Evolutionary conservation across 2,113 vertebrate genomes (phyloP), one percentile per base, ranked within the genome.

Genomic region (Scatophagus argus): DNA sequence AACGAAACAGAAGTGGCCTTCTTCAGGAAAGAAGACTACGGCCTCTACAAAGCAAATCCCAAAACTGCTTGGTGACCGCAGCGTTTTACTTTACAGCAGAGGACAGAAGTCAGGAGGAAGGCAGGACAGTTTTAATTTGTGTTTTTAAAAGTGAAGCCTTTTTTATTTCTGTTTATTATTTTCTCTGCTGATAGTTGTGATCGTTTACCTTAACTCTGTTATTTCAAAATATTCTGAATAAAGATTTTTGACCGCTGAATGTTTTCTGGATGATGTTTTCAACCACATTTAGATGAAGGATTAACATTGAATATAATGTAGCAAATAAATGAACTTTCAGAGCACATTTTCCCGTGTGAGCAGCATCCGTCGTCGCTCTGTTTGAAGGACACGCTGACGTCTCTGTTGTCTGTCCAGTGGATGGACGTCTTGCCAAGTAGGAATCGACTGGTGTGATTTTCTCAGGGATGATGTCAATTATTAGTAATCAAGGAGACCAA

Each of bases 1-100:
- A 95, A 96, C 85, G 97, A 99, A 93, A 99, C 97, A 0, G 97
- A 98, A 90, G 88, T 98, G 85, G 97, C 96, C 60, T 97, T 97
- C 92, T 99, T 98, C 92, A 95, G 91, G 88, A 94, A 84, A 82
- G 93, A 95, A 72, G 97, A 99, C 93, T 99, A 99, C 83, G 88
- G 91, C 55, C 92, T 90, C 44, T 97, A 94, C 82, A 97, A 97
- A 94, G 91, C 93, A 76, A 96, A 97, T 93, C 97, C 97, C 54
- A 75, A 94, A 87, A 91, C 86, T 0, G 83, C 87, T 6, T 95
- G 93, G 91, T 94, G 87, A 90, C 32, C 19, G 5, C 36, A 61
- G 6, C 6, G 25, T 29, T 54, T 23, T 27, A 43, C 21, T 9
- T 41, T 60, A 17, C 2, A 44, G 52, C 27, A 52, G 27, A 56